These are phyloP conservation scores for Acestrorhynchus altus DNA, from an alignment of 2,797 vertebrate genomes.

Conservation along the genomic window DNA sequence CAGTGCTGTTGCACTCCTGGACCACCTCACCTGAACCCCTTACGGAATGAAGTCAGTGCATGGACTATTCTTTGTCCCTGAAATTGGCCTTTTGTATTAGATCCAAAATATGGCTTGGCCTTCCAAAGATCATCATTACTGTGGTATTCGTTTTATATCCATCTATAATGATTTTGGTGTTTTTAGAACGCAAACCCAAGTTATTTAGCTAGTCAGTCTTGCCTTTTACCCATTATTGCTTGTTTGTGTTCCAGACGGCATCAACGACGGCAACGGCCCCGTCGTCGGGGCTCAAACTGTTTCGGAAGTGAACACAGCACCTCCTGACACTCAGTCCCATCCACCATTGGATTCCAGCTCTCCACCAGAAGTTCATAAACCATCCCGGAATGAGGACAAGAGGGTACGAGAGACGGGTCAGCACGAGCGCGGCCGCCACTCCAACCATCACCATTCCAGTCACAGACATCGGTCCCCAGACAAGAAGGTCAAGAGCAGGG, in stretches of 20 bases:
- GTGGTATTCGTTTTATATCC: background rate
- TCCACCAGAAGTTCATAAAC: constrained; percentile 88
- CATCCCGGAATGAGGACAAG: constrained; percentile 87
- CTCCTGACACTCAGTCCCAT: constrained; percentile 74
- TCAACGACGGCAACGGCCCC: constrained; percentile 85
- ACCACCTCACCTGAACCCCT: background rate
- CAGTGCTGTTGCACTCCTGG: background rate
- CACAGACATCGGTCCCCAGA: constrained; percentile 82
- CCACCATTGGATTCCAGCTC: constrained; percentile 87
- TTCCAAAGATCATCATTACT: background rate
- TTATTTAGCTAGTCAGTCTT: background rate
- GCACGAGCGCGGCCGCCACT: constrained; percentile 80
- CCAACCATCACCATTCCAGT: constrained; percentile 83
- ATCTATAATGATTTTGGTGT: background rate
- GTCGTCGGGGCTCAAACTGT: constrained; percentile 91
- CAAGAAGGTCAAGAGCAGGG: constrained; percentile 73
- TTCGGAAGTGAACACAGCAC: constrained; percentile 89
- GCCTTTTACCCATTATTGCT: constrained; percentile 69
- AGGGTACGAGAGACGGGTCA: constrained; percentile 79
- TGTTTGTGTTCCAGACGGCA: constrained; percentile 88
- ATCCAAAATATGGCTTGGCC: background rate
- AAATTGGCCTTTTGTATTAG: background rate
- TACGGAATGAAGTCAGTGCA: background rate
- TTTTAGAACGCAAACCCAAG: background rate
- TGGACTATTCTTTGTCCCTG: background rate